These are phyloP conservation scores for Aspidoscelis tigris DNA, from an alignment of 2,113 vertebrate genomes.

Conservation along the genomic window DNA sequence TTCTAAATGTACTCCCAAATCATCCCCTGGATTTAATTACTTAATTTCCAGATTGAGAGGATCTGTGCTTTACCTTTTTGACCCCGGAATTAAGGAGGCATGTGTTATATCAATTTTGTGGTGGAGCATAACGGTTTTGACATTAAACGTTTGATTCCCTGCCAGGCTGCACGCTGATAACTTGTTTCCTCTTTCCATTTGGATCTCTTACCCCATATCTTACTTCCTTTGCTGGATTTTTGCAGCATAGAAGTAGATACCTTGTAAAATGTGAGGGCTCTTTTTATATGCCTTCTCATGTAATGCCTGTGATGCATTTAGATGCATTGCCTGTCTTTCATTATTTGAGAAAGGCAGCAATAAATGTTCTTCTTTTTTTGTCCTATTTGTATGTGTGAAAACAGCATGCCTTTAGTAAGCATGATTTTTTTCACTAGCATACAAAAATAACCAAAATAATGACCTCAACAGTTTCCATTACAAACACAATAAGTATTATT, in stretches of 20 bases:
- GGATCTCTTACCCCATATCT: conserved; percentile 40
- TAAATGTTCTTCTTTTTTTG: neutral
- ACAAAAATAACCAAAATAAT: neutral
- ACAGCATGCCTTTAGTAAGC: neutral
- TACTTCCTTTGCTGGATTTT: conserved; percentile 58
- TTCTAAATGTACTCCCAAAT: conserved; percentile 56
- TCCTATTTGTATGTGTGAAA: neutral
- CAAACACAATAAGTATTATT: neutral
- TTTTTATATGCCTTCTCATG: neutral
- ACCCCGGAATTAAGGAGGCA: conserved; percentile 6
- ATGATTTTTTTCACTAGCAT: neutral
- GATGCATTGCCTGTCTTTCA: neutral
- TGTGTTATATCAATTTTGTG: conserved; percentile 50
- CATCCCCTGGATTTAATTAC: conserved; percentile 48
- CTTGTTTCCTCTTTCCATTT: conserved; percentile 49
- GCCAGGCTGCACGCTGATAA: conserved; percentile 56
- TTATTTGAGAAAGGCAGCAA: neutral
- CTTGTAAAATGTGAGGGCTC: conserved; percentile 34
- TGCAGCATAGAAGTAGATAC: conserved; percentile 49
- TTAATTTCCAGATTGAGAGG: conserved; percentile 56
- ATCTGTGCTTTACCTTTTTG: conserved; percentile 34
- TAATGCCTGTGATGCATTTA: neutral
- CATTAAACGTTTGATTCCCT: neutral
- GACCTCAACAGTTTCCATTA: neutral
- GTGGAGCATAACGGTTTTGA: conserved; percentile 50